Evolutionary conservation across 2,888 invertebrate species (phyloP), one percentile per base, ranked within the genome.

Genomic region (Alsophila aescularia): DNA sequence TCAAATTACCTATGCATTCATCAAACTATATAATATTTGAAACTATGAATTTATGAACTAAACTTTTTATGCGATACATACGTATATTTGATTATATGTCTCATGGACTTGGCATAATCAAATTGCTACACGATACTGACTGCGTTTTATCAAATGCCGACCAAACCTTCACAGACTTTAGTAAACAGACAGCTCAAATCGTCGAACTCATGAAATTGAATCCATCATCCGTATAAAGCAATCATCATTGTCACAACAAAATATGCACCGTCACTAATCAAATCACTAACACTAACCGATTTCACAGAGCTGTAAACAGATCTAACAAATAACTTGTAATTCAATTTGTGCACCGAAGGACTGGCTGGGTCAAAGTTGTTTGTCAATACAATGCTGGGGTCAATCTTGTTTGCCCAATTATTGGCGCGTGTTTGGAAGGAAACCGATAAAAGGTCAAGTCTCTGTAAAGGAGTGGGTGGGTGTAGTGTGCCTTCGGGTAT

Each of bases 311-410:
- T 48, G 41, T 53, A 27, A 41, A 49, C 34, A 49, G 43, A 41
- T 56, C 16, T 18, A 40, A 50, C 31, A 15, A 50, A 57, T 31
- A 39, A 31, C 18, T 57, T 55, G 40, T 54, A 52, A 62, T 58
- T 60, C 16, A 59, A 60, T 50, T 48, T 45, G 48, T 14, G 44
- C 18, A 53, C 52, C 16, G 45, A 68, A 61, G 53, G 58, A 32
- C 40, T 16, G 47, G 41, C 45, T 51, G 49, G 70, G 65, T 61
- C 54, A 51, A 48, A 60, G 62, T 50, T 58, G 57, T 68, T 63
- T 69, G 70, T 72, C 66, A 66, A 69, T 64, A 61, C 66, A 66
- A 64, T 59, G 29, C 37, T 50, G 62, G 66, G 73, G 74, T 73
- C 65, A 63, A 48, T 48, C 55, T 49, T 72, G 68, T 69, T 73